Base-by-base conservation (phyloP, 2,113 vertebrate species). In the Neodontobutis hainanensis region DNA sequence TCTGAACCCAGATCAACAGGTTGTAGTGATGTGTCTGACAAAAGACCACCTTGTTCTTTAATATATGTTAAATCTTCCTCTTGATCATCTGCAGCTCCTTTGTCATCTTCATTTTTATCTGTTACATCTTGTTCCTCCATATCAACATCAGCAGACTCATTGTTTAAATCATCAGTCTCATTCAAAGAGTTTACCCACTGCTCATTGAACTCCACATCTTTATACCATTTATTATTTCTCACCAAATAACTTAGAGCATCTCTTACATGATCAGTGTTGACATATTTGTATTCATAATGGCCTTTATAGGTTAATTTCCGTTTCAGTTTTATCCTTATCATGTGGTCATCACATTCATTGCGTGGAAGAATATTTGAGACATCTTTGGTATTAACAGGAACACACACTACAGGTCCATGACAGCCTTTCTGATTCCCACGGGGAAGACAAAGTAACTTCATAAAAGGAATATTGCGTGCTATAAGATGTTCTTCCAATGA, bases 401-500 rank as follows among this genome's bases (percentile, higher is more conserved):
- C 70, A 46, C 44, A 69, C 0, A 36, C 65, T 0, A 72, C 36
- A 7, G 55, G 65, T 6, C 65, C 70, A 64, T 78, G 76, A 0
- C 60, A 52, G 5, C 77, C 65, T 35, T 74, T 70, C 11, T 75
- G 66, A 0, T 61, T 66, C 4, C 72, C 67, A 38, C 66, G 65
- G 0, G 72, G 73, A 8, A 80, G 63, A 0, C 51, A 45, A 0
- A 59, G 10, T 27, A 72, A 59, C 2, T 48, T 68, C 63, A 79
- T 75, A 3, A 80, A 70, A 1, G 71, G 67, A 3, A 80, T 80
- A 11, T 75, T 12, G 6, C 48, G n/a, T 0, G 42, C 63, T 11
- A 75, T 68, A 2, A 75, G 44, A 71, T 80, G 63, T 9, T 71
- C 35, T 5, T 80, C 67, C 11, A 80, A 35, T 8, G 14, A 38